Percentiles rank a stretch among this genome's conserved stretches.
phyloP scores from a whole-genome alignment of 1,140 invertebrate genomes.

The Aphidius ervi region DNA sequence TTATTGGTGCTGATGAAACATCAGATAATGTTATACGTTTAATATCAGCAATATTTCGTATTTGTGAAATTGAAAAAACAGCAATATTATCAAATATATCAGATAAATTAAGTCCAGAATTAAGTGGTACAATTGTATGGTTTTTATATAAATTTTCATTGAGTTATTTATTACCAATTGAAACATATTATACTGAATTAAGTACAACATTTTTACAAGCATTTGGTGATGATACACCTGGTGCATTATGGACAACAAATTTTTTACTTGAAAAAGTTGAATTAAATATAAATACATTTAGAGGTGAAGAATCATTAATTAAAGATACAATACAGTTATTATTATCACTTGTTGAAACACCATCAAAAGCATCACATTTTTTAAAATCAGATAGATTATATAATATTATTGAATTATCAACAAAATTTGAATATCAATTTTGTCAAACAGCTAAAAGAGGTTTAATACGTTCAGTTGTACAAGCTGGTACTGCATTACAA shows the following conservation, averaged over 20 bases:
- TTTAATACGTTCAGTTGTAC: constrained; percentile 54
- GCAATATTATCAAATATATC: constrained; percentile 60
- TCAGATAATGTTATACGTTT: constrained; percentile 64
- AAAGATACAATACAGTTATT: constrained; percentile 60
- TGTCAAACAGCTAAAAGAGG: constrained; percentile 53
- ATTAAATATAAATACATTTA: constrained; percentile 58
- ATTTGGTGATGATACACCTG: constrained; percentile 61
- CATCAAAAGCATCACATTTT: constrained; percentile 47
- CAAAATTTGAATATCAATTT: constrained; percentile 49
- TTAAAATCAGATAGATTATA: constrained; percentile 41
- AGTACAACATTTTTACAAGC: constrained; percentile 52
- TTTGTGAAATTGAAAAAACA: constrained; percentile 67
- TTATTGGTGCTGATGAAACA: constrained; percentile 54
- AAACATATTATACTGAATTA: constrained; percentile 67
- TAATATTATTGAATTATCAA: constrained; percentile 46
- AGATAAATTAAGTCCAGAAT: constrained; percentile 72
- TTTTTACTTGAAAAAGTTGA: constrained; percentile 63
- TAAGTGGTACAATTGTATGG: constrained; percentile 75
- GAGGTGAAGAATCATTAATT: constrained; percentile 57
- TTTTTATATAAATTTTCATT: constrained; percentile 73
- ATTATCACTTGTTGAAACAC: constrained; percentile 55
- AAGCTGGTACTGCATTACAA: constrained; percentile 48
- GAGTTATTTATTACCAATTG: constrained; percentile 68
- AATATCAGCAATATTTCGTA: constrained; percentile 61
- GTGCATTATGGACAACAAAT: constrained; percentile 58